phyloP scores from a whole-genome alignment of 2,797 vertebrate genomes.

The Vireo griseus region DNA sequence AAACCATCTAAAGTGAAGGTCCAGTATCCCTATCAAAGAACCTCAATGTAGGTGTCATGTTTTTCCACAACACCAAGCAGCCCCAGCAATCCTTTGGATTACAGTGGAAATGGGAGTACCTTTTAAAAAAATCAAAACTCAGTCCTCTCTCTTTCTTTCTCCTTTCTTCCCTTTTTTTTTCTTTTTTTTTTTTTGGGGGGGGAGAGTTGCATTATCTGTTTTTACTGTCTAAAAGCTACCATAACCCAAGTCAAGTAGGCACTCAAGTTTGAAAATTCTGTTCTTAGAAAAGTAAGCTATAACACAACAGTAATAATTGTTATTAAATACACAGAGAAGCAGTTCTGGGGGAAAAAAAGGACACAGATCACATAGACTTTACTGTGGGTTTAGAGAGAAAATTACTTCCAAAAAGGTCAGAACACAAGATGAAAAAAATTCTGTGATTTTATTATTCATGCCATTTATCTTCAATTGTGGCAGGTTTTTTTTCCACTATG shows the following conservation, averaged over 20 bases:
- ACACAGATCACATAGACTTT: background rate
- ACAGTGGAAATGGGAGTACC: background rate
- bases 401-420: conserved; percentile 35
- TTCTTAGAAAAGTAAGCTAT: background rate
- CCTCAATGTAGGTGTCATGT: background rate
- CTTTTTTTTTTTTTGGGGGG: rapidly evolving
- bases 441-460: conserved; percentile 22
- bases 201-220: rapidly evolving
- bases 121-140: background rate
- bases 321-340: background rate
- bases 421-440: background rate
- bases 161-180: background rate
- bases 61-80: background rate
- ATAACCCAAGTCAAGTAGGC: background rate
- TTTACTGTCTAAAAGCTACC: background rate
- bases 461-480: background rate
- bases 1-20: background rate
- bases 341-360: background rate
- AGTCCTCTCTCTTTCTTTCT: background rate
- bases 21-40: background rate
- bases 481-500: background rate
- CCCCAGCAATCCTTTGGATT: background rate
- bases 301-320: conserved; percentile 8
- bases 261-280: background rate
- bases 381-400: background rate